These are phyloP conservation scores for Sinocyclocheilus anshuiensis DNA, from an alignment of 2,113 vertebrate species.

Conservation along the genomic window DNA sequence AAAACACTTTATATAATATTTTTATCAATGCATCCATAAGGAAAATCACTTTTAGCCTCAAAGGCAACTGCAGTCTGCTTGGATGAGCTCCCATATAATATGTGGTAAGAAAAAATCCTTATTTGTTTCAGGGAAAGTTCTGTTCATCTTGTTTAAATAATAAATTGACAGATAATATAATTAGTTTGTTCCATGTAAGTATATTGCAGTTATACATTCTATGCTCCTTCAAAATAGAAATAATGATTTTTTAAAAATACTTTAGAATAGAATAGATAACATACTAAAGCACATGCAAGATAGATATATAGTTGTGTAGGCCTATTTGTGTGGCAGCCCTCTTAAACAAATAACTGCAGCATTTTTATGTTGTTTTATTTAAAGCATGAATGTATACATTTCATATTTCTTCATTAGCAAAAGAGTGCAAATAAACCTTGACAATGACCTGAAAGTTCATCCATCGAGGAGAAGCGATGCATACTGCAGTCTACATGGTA, in stretches of 20 bases:
- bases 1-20: slow-evolving; percentile 8
- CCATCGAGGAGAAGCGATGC: slow-evolving; percentile 2
- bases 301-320: not conserved
- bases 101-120: not conserved
- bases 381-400: not conserved
- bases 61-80: not conserved
- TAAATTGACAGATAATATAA: not conserved
- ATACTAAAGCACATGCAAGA: not conserved
- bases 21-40: slow-evolving; percentile 25
- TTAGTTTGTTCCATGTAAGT: not conserved
- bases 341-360: not conserved
- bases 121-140: not conserved
- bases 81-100: not conserved
- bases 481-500: slow-evolving; percentile 21
- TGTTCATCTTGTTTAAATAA: not conserved
- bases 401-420: not conserved
- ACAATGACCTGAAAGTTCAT: not conserved
- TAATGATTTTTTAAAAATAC: too few relatives aligned
- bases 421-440: slow-evolving; percentile 3
- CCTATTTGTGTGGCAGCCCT: not conserved
- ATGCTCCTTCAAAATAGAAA: not conserved
- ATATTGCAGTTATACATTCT: not conserved
- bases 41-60: slow-evolving; percentile 12
- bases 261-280: not conserved
- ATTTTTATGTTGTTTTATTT: slow-evolving; percentile 14